Conservation (phyloP, 1,140 invertebrate genomes). For the Panagrolaimus sp. region DNA sequence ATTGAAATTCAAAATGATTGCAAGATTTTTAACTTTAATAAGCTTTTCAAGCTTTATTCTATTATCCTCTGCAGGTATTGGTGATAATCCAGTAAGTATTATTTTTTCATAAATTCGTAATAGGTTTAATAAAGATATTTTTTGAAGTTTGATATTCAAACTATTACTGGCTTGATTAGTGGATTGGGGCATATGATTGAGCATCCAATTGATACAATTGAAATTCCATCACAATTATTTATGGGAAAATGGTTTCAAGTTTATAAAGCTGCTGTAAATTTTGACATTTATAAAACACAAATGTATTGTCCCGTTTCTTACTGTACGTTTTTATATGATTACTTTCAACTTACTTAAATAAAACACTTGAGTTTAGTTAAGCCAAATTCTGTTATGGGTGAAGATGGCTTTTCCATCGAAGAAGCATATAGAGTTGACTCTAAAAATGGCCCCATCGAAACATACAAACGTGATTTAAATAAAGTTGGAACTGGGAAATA, state of each 20-base stretch:
- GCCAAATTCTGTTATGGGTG: constrained; percentile 54
- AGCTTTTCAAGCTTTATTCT: not conserved
- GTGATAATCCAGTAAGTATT: constrained; percentile 55
- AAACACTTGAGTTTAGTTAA: too few relatives aligned
- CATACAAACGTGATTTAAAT: constrained; percentile 57
- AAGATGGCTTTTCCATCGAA: constrained; percentile 58
- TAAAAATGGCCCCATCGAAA: constrained; percentile 56
- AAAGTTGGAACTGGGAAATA: constrained; percentile 58
- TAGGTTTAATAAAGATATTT: not conserved
- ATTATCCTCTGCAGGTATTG: constrained; percentile 29
- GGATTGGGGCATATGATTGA: constrained; percentile 57
- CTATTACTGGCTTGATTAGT: constrained; percentile 52
- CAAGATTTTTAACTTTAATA: too few relatives aligned
- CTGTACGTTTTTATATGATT: constrained; percentile 39
- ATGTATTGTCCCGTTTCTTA: constrained; percentile 58
- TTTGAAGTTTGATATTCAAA: constrained; percentile 56
- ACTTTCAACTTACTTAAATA: too few relatives aligned
- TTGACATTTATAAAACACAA: constrained; percentile 55
- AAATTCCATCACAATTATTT: constrained; percentile 51
- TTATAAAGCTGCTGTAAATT: constrained; percentile 58
- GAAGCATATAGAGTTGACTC: constrained; percentile 54
- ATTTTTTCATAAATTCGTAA: not conserved
- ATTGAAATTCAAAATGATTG: too few relatives aligned
- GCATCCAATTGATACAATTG: constrained; percentile 52
- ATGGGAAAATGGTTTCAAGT: constrained; percentile 58